A percentile compares a stretch with the other conserved stretches of the same genome.
These are phyloP conservation scores for Pseudopipra pipra DNA, from an alignment of 2,113 vertebrate genomes.

Conservation along the genomic window DNA sequence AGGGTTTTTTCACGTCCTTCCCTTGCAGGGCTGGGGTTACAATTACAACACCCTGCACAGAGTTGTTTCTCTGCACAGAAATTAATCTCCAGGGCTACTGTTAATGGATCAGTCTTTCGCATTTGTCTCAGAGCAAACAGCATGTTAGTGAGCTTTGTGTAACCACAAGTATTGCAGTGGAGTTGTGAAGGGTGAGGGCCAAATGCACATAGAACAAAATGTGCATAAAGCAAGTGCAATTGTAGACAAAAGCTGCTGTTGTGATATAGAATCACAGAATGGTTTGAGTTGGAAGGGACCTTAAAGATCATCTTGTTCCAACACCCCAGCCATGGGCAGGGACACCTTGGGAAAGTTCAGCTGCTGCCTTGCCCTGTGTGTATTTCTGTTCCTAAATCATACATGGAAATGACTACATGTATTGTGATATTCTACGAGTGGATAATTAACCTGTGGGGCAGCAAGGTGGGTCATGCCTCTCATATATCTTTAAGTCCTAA, in stretches of 20 bases:
- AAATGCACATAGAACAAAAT: not conserved
- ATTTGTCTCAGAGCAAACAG: not conserved
- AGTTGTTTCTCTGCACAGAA: not conserved
- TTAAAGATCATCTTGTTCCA: not conserved
- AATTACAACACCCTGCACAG: not conserved
- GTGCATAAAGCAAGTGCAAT: not conserved
- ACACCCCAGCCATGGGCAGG: not conserved
- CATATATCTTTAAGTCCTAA: not conserved
- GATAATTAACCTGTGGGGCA: not conserved
- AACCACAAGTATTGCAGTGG: fast-evolving
- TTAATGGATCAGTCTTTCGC: not conserved
- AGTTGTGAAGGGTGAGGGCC: not conserved
- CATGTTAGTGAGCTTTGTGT: not conserved
- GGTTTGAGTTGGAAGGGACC: not conserved
- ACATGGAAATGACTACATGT: not conserved
- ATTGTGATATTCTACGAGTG: not conserved
- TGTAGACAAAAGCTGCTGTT: not conserved
- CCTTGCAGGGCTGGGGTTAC: not conserved
- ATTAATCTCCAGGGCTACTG: not conserved
- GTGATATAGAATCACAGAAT: not conserved
- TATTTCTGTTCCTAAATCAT: not conserved
- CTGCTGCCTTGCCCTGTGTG: not conserved
- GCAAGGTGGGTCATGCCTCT: not conserved
- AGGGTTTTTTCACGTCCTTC: not conserved
- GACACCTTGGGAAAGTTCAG: not conserved